Evolutionary conservation across 2,888 invertebrate genomes (phyloP).

Genomic region (Apeira syringaria): DNA sequence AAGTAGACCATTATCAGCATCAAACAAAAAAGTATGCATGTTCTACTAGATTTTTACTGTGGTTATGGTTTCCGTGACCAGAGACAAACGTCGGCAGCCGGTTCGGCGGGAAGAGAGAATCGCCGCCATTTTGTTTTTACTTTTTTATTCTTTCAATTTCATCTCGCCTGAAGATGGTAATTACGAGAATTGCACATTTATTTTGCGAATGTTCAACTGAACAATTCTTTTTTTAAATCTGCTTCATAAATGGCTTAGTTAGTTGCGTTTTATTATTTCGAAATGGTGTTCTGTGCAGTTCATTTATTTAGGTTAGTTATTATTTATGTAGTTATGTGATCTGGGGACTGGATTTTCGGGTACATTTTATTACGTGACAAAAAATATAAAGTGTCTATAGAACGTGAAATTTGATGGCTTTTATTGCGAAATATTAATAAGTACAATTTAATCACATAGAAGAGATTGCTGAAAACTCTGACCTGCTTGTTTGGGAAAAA

Average conservation of each 20-base stretch:
- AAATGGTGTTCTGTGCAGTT: background rate
- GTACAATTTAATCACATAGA: too few relatives aligned
- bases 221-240: conserved; percentile 15
- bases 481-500: too few relatives aligned
- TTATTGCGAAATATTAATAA: too few relatives aligned
- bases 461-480: too few relatives aligned
- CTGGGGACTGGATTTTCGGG: too few relatives aligned
- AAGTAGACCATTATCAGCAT: too few relatives aligned
- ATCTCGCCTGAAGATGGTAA: conserved; percentile 40
- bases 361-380: too few relatives aligned
- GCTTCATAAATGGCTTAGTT: conserved; percentile 22
- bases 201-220: conserved; percentile 15
- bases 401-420: too few relatives aligned
- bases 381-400: too few relatives aligned
- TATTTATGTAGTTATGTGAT: too few relatives aligned
- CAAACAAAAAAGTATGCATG: too few relatives aligned
- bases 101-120: conserved; percentile 41
- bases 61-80: conserved; percentile 68
- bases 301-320: too few relatives aligned
- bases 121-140: conserved; percentile 46
- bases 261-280: background rate
- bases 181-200: conserved; percentile 36
- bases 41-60: conserved; percentile 36
- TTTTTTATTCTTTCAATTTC: conserved; percentile 41
- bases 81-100: conserved; percentile 63